Conservation (phyloP, 2,797 vertebrate genomes). For the Semotilus atromaculatus region DNA sequence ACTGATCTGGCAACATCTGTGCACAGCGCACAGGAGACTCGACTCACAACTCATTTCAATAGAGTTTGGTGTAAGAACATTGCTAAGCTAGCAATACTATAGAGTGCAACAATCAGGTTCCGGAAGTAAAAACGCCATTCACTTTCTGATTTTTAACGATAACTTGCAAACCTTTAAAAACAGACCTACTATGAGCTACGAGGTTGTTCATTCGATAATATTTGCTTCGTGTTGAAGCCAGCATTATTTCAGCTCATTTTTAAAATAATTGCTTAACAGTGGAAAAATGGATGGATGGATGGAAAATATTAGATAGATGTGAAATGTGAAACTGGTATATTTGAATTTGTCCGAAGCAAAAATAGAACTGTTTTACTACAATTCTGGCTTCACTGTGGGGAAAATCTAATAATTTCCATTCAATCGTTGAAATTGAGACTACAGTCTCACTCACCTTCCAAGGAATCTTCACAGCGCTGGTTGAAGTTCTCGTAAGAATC, state of each 20-base stretch:
- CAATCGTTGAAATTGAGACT: not conserved
- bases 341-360: not conserved
- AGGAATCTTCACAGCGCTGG: constrained; percentile 77
- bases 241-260: not conserved
- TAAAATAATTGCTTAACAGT: not conserved
- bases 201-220: not conserved
- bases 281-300: not conserved
- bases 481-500: constrained; percentile 88
- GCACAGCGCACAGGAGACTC: not conserved
- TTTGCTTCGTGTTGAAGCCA: not conserved
- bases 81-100: not conserved
- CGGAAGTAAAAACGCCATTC: not conserved
- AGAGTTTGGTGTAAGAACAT: not conserved
- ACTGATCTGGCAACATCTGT: not conserved
- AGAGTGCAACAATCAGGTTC: not conserved
- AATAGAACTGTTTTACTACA: not conserved
- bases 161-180: not conserved
- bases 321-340: not conserved
- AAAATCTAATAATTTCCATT: not conserved
- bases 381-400: not conserved
- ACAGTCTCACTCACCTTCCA: constrained; percentile 71
- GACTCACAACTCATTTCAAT: not conserved
- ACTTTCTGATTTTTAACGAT: not conserved
- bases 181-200: not conserved
- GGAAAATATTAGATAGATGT: no score